These are phyloP conservation scores for Gasterosteus nipponicus DNA, from an alignment of 2,113 vertebrate species.

Conservation along the genomic window DNA sequence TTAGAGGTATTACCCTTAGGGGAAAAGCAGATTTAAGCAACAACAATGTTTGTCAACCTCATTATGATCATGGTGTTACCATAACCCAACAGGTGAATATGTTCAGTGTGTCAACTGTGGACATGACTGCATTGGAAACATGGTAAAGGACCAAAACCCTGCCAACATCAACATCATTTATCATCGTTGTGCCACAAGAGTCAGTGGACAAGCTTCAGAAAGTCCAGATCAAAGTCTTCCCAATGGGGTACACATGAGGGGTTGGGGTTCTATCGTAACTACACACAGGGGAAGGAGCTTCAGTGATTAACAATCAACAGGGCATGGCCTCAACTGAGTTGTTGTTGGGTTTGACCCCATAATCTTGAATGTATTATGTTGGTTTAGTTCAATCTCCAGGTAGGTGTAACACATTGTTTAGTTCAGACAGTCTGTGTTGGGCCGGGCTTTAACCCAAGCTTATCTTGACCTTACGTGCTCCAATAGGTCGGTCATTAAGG, in stretches of 20 bases:
- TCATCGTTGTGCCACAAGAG: conserved; percentile 25
- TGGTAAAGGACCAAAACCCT: conserved; percentile 29
- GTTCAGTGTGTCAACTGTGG: conserved; percentile 42
- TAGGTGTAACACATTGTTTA: background rate
- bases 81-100: conserved; percentile 32
- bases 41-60: conserved; percentile 26
- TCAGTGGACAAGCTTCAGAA: conserved; percentile 38
- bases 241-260: conserved; percentile 1
- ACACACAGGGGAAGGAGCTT: conserved; percentile 24
- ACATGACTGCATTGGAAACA: conserved; percentile 45
- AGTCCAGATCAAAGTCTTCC: conserved; percentile 19
- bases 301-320: conserved; percentile 21
- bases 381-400: conserved; percentile 21
- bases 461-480: conserved; percentile 97
- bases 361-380: conserved; percentile 1
- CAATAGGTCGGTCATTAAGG: conserved; percentile 97
- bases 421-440: conserved; percentile 16
- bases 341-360: background rate
- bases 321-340: conserved; percentile 1
- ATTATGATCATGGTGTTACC: conserved; percentile 36
- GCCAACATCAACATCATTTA: conserved; percentile 13
- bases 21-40: conserved; percentile 46
- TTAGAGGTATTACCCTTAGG: conserved; percentile 8
- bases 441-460: conserved; percentile 84
- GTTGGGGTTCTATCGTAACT: conserved; percentile 47